phyloP scores from a whole-genome alignment of 2,888 invertebrate species.

The Synergus gifuensis region DNA sequence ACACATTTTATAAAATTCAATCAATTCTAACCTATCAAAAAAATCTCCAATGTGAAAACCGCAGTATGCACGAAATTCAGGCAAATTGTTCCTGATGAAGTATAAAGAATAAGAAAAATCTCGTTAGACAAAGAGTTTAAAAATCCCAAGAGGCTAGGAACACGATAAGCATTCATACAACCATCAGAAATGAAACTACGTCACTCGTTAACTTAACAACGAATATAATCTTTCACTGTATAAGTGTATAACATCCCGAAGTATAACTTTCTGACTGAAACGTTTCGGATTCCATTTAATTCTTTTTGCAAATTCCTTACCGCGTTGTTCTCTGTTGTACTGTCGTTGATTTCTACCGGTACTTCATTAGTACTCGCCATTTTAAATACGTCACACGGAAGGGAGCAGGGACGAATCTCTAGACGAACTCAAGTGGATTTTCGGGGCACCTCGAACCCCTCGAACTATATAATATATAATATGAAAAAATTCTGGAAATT shows the following conservation, averaged over 20 bases:
- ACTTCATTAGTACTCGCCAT: conserved; percentile 73
- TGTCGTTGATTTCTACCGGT: conserved; percentile 71
- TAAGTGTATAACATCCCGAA: conserved; percentile 7
- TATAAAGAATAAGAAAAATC: background rate
- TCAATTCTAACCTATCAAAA: background rate
- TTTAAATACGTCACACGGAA: conserved; percentile 72
- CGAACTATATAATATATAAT: background rate
- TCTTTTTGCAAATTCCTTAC: conserved; percentile 16
- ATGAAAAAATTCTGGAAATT: background rate
- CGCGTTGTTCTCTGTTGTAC: conserved; percentile 60
- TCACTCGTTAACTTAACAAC: conserved; percentile 41
- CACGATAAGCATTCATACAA: conserved; percentile 32
- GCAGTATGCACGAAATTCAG: background rate
- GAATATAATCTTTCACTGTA: conserved; percentile 9
- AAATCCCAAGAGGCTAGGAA: conserved; percentile 28
- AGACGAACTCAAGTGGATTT: background rate
- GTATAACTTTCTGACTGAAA: background rate
- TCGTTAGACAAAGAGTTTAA: conserved; percentile 34
- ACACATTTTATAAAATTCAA: background rate
- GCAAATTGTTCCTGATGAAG: background rate
- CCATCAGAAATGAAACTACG: conserved; percentile 30
- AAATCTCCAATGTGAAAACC: background rate
- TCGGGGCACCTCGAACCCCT: background rate
- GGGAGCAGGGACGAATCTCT: conserved; percentile 25
- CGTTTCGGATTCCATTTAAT: background rate